phyloP scores from a whole-genome alignment of 1,140 invertebrate genomes.

The Hetaerina americana region DNA sequence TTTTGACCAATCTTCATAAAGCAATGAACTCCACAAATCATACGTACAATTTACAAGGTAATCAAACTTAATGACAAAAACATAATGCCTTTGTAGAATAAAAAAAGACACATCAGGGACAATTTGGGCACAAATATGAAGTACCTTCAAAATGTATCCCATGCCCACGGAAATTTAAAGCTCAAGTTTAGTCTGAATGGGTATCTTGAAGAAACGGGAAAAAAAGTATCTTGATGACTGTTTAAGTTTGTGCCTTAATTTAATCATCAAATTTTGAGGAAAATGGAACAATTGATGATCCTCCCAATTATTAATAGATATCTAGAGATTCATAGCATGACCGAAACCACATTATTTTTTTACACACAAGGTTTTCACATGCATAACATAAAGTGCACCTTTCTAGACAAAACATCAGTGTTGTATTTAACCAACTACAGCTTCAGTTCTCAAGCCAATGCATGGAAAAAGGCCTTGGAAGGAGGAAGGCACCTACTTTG shows the following conservation, averaged over 20 bases:
- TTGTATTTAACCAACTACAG: not conserved
- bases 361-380: not conserved
- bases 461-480: not conserved
- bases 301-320: not conserved
- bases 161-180: too few species aligned
- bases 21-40: not conserved
- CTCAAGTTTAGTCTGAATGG: too few species aligned
- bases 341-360: not conserved
- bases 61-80: not conserved
- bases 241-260: too few species aligned
- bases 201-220: too few species aligned
- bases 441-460: not conserved
- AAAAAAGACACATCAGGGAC: not conserved
- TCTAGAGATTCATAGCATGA: not conserved
- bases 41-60: not conserved
- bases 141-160: not conserved
- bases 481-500: not conserved
- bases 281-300: not conserved
- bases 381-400: not conserved
- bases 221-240: too few species aligned
- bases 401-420: not conserved
- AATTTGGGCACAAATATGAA: not conserved
- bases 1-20: not conserved
- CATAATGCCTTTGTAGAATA: not conserved
- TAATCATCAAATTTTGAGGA: not conserved